Percentiles rank a stretch among this genome's conserved stretches.
Evolutionary conservation across 2,797 vertebrate species (phyloP).

Genomic region (Pagetopsis macropterus): DNA sequence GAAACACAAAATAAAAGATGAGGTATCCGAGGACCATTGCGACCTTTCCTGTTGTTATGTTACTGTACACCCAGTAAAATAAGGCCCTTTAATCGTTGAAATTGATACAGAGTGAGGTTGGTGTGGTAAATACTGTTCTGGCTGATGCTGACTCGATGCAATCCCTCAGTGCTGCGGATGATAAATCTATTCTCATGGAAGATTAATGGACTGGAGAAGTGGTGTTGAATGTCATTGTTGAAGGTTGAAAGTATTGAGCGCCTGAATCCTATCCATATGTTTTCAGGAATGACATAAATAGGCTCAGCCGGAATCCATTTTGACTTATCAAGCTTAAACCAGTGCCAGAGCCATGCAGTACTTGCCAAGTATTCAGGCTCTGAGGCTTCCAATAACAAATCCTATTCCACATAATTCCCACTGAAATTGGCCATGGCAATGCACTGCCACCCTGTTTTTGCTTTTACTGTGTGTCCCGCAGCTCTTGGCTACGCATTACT

Average conservation of each 20-base stretch:
- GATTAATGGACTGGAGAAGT: constrained; percentile 82
- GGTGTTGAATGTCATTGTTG: constrained; percentile 84
- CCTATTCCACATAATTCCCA: constrained; percentile 80
- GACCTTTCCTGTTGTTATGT: constrained; percentile 54
- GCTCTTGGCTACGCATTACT: constrained; percentile 65
- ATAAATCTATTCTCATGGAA: constrained; percentile 82
- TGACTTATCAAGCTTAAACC: constrained; percentile 81
- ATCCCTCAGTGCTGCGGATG: constrained; percentile 69
- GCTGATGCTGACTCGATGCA: constrained; percentile 71
- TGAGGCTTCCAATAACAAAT: constrained; percentile 80
- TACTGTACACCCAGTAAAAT: constrained; percentile 46
- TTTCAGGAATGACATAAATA: constrained; percentile 86
- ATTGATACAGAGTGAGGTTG: constrained; percentile 59
- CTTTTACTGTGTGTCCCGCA: constrained; percentile 51
- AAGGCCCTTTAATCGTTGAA: constrained; percentile 66
- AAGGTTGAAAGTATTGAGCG: constrained; percentile 84
- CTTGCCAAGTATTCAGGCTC: constrained; percentile 79
- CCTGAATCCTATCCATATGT: constrained; percentile 83
- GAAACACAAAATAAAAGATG: constrained; percentile 29
- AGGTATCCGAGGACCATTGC: constrained; percentile 20
- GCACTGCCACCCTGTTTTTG: constrained; percentile 69
- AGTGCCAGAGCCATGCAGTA: constrained; percentile 71
- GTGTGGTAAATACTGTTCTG: constrained; percentile 66
- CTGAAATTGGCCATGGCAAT: constrained; percentile 77
- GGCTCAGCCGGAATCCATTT: constrained; percentile 84